Evolutionary conservation across 2,113 vertebrate genomes (phyloP), one percentile per base, ranked within the genome.

Genomic region (Ptychochromis oligacanthus): DNA sequence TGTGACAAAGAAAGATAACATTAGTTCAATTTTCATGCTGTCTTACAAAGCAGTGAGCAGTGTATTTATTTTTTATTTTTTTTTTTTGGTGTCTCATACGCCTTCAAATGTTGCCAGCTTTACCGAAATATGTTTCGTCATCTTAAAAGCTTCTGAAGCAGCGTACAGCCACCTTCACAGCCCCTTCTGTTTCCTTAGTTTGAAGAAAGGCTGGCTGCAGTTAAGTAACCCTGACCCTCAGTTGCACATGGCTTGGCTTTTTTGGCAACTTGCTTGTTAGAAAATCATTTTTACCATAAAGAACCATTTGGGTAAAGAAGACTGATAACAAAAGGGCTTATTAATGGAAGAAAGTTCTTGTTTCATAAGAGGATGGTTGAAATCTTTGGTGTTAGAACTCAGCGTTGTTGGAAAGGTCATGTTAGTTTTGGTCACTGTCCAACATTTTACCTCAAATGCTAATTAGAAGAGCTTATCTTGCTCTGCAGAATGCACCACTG

Each of bases 391-490:
- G 57, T 76, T 61, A 61, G 31, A 79, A 38, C n/a, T 18, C 4
- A 4, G 52, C 80, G 4, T 2, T 3, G 28, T 36, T 79, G 34
- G 70, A 88, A 89, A 80, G 67, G 58, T 84, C 76, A 54, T 38
- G 22, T 46, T 9, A 52, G 70, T 60, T 54, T 80, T 31, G 46
- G 34, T 59, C 72, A 75, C 75, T 62, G 17, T 70, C 17, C 65
- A 60, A 81, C 40, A 10, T 86, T 78, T 88, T 20, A 34, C 78
- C 77, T 56, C 77, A n/a, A n/a, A 7, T 31, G 75, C 81, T 85
- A 77, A 92, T 87, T 72, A 79, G 77, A 76, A 80, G 49, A 58
- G 70, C 79, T 89, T 72, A 82, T 90, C 80, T 58, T 31, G 18
- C 22, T 38, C 60, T 59, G 24, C 52, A 58, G 77, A 74, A 79